Percentiles rank a stretch among this genome's conserved stretches.
Evolutionary conservation across 2,888 invertebrate species (phyloP).

Genomic region (Nemapogon koenigi): DNA sequence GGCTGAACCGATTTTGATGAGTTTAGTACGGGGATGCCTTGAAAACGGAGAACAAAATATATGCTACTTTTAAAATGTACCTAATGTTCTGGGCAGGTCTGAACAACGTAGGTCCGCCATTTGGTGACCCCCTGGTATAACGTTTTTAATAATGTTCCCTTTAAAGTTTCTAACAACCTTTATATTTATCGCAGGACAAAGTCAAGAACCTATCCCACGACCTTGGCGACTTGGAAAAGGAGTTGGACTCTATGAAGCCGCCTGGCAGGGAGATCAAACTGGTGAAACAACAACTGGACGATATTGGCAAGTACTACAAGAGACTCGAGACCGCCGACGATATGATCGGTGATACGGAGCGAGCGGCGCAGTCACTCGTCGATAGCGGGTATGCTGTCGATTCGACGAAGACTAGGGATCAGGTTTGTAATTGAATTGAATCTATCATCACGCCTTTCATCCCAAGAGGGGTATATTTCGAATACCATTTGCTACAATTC

Average conservation of each 20-base stretch:
- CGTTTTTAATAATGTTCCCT: too few species aligned
- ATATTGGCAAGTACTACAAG: slow-evolving; percentile 68
- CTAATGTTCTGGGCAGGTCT: too few species aligned
- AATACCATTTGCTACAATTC: too few species aligned
- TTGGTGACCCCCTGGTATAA: too few species aligned
- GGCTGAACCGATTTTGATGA: too few species aligned
- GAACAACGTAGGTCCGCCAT: neutral
- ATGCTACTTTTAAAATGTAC: too few species aligned
- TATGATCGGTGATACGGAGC: slow-evolving; percentile 71
- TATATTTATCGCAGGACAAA: slow-evolving; percentile 65
- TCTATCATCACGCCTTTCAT: neutral
- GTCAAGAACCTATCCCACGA: slow-evolving; percentile 81
- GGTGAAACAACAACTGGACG: slow-evolving; percentile 83
- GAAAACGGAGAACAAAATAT: too few species aligned
- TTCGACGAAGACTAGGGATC: slow-evolving; percentile 80
- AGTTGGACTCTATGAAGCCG: slow-evolving; percentile 84
- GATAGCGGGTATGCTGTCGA: slow-evolving; percentile 88
- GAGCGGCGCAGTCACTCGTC: slow-evolving; percentile 77
- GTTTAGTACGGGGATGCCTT: too few species aligned
- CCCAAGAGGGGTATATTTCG: too few species aligned
- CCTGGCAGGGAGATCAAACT: slow-evolving; percentile 88
- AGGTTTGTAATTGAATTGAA: slow-evolving; percentile 62
- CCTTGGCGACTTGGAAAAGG: slow-evolving; percentile 80
- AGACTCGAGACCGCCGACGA: slow-evolving; percentile 72
- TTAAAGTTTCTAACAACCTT: too few species aligned